Evolutionary conservation across 2,797 vertebrate genomes (phyloP), one percentile per base, ranked within the genome.

Genomic region (Octomys mimax): DNA sequence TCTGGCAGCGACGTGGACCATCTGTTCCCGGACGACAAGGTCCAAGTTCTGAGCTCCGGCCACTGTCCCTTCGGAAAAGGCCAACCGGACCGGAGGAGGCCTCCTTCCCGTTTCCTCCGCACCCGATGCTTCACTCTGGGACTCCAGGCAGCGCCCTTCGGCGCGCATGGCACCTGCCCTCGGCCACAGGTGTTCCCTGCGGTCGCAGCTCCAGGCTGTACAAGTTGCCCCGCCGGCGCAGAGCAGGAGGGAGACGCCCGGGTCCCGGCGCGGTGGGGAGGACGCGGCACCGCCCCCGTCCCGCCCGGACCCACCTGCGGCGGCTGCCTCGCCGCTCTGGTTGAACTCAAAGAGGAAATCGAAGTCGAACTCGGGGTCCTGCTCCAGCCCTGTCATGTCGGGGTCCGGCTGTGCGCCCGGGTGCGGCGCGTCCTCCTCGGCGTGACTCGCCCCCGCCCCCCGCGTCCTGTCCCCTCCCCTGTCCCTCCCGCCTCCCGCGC

Each of bases 351-450:
- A 99, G 97, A 99, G 98, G 98, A 98, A 99, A 97, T 98, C 99
- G 98, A 99, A 99, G 95, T 99, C 99, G 97, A 99, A 99, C 98
- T 99, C 99, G 54, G 98, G 99, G 92, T 99, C 99, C 96, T 99
- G 98, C 94, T 98, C 98, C 97, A 98, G 98, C 94, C 98, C 99
- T 97, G 98, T 99, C 99, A 99, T 99, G 98, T 97, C 98, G 94
- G 85, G 54, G 92, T 90, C 62, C 78, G 28, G 24, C 80, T 62
- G 89, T 68, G 84, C 73, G 94, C 95, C 87, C 46, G 14, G 11
- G 93, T 61, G 68, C 77, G 33, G 73, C 92, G 93, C 96, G 95
- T 81, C 94, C 93, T 75, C 93, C 94, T 98, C 96, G 97, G 98
- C 97, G 98, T 97, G 98, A 98, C 94, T 97, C 94, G 71, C 95